phyloP scores from a whole-genome alignment of 1,140 invertebrate species.

The Zaprionus davidi region DNA sequence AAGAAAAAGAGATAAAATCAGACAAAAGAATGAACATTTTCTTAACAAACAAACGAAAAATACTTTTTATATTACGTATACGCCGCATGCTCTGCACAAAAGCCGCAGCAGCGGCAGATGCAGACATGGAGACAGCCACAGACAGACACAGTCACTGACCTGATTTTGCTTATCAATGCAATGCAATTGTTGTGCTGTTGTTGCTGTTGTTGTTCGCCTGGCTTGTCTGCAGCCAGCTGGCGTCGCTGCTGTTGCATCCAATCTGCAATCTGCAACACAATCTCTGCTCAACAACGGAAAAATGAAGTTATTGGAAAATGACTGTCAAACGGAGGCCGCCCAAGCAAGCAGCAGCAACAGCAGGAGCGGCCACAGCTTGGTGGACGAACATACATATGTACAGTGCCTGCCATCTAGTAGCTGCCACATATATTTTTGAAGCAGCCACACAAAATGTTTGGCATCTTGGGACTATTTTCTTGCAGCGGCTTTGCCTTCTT shows the following conservation, averaged over 20 bases:
- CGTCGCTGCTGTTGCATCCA: constrained; percentile 47
- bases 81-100: constrained; percentile 52
- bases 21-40: constrained; percentile 48
- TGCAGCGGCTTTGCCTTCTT: constrained; percentile 27
- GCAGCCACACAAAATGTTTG: constrained; percentile 70
- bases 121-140: constrained; percentile 2
- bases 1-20: constrained; percentile 35
- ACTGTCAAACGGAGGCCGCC: constrained; percentile 64
- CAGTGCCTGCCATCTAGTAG: constrained; percentile 30
- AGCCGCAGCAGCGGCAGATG: background rate
- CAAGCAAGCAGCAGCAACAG: constrained; percentile 50
- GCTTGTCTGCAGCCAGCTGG: constrained; percentile 41
- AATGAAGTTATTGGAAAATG: constrained; percentile 82
- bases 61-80: constrained; percentile 78
- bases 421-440: constrained; percentile 51
- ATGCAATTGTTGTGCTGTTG: constrained; percentile 63
- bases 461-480: constrained; percentile 71
- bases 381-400: constrained; percentile 23
- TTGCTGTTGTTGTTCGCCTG: constrained; percentile 30
- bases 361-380: constrained; percentile 55
- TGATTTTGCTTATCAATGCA: constrained; percentile 80
- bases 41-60: constrained; percentile 62
- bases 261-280: constrained; percentile 77
- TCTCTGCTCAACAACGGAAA: constrained; percentile 81
- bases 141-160: constrained; percentile 45